Evolutionary conservation across 2,113 vertebrate genomes (phyloP).

Genomic region (Heptranchias perlo): DNA sequence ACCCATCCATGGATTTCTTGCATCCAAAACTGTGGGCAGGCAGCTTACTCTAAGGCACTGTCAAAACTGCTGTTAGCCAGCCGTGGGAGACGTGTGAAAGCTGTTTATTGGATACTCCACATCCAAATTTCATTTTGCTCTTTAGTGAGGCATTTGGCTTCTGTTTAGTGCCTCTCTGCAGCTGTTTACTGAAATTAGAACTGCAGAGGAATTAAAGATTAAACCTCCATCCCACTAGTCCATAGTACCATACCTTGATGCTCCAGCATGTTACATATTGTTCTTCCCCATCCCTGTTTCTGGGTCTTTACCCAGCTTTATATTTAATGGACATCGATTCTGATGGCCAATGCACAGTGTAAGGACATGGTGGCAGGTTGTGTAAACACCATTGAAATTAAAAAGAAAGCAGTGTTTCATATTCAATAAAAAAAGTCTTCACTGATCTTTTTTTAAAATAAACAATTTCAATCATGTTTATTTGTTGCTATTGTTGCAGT

Average conservation of each 20-base stretch:
- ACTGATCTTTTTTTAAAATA: neutral
- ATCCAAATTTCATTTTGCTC: constrained; percentile 2
- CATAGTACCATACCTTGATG: neutral
- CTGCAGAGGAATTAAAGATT: neutral
- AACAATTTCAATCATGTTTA: neutral
- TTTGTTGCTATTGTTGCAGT: neutral
- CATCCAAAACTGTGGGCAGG: neutral
- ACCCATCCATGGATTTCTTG: neutral
- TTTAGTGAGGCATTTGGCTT: neutral
- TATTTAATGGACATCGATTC: neutral
- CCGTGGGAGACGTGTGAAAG: neutral
- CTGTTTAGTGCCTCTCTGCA: neutral
- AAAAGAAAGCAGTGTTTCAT: neutral
- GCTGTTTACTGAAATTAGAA: neutral
- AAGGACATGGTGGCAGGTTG: neutral
- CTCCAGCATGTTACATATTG: neutral
- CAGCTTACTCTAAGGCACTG: neutral
- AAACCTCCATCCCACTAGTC: neutral
- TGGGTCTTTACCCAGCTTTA: neutral
- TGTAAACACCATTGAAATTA: neutral
- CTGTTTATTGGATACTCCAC: neutral
- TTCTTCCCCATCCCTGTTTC: neutral
- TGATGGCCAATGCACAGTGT: constrained; percentile 5
- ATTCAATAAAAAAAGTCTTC: neutral
- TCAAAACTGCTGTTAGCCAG: neutral